phyloP scores from a whole-genome alignment of 1,140 invertebrate genomes.

The Bombus polaris region DNA sequence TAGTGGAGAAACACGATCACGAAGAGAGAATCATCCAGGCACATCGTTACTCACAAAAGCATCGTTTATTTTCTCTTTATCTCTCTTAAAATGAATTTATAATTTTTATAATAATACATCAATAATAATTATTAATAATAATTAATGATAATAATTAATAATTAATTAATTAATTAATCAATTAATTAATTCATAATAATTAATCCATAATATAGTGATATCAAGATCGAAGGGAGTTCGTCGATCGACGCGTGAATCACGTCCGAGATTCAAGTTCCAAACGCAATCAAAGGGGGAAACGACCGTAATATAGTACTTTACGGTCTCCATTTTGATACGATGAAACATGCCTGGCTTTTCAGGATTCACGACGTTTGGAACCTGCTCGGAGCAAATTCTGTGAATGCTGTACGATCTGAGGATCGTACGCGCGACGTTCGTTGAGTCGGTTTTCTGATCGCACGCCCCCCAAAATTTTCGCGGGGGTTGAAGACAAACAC shows the following conservation, averaged over 20 bases:
- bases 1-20: slow-evolving; percentile 76
- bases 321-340: too few species aligned
- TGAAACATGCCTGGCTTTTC: too few species aligned
- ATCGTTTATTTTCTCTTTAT: slow-evolving; percentile 82
- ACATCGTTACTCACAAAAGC: slow-evolving; percentile 82
- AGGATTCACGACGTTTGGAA: slow-evolving; percentile 58
- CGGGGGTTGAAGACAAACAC: slow-evolving; percentile 20
- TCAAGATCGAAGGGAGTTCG: slow-evolving; percentile 72
- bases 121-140: slow-evolving; percentile 79
- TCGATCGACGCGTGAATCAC: slow-evolving; percentile 73
- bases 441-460: slow-evolving; percentile 2
- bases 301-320: too few species aligned
- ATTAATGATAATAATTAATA: slow-evolving; percentile 75
- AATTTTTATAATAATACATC: slow-evolving; percentile 81
- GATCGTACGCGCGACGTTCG: slow-evolving; percentile 17
- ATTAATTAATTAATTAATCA: slow-evolving; percentile 68
- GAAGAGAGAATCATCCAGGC: slow-evolving; percentile 9
- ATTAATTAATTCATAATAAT: slow-evolving; percentile 74
- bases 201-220: slow-evolving; percentile 78
- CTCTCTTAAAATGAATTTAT: slow-evolving; percentile 82
- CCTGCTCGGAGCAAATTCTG: slow-evolving; percentile 53
- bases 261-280: slow-evolving; percentile 73
- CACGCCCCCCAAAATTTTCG: not conserved
- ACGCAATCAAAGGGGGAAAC: slow-evolving; percentile 42
- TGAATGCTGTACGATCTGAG: slow-evolving; percentile 9